Evolutionary conservation across 92 coral and sea anemone genomes (phyloP).

Genomic region (Virgularia gustaviana): DNA sequence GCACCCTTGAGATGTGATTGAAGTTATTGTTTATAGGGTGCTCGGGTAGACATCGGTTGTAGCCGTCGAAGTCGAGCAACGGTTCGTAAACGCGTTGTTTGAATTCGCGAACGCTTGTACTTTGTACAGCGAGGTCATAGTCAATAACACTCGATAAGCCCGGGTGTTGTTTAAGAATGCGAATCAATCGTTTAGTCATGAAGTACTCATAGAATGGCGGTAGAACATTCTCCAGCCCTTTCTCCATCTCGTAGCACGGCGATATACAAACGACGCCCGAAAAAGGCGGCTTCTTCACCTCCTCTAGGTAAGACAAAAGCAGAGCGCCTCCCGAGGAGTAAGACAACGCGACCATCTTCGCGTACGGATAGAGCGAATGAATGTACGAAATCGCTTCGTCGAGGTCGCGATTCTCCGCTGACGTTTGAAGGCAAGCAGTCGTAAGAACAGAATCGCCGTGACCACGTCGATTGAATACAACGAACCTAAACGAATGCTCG

Average conservation of each 20-base stretch:
- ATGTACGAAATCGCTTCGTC: conserved; percentile 82
- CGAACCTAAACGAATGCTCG: conserved; percentile 73
- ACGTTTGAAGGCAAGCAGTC: conserved; percentile 83
- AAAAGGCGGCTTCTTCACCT: conserved; percentile 53
- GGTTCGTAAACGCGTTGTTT: conserved; percentile 80
- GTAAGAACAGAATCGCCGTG: conserved; percentile 76
- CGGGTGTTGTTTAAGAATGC: conserved; percentile 69
- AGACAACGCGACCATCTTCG: conserved; percentile 78
- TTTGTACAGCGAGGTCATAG: conserved; percentile 66
- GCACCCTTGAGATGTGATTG: conserved; percentile 72
- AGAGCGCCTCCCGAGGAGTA: conserved; percentile 81
- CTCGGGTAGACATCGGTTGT: conserved; percentile 56
- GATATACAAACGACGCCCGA: conserved; percentile 85
- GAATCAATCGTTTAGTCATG: conserved; percentile 69
- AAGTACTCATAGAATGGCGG: conserved; percentile 84
- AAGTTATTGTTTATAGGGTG: conserved; percentile 55
- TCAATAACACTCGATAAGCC: conserved; percentile 70
- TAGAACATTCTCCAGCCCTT: conserved; percentile 51
- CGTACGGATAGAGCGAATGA: conserved; percentile 71
- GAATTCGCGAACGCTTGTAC: conserved; percentile 68
- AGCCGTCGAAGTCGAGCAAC: conserved; percentile 62
- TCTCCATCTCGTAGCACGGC: conserved; percentile 85
- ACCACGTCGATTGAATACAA: conserved; percentile 97
- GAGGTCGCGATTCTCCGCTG: conserved; percentile 69
- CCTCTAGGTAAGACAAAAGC: conserved; percentile 80